Evolutionary conservation across 2,797 vertebrate species (phyloP).

Genomic region (Astyanax mexicanus): DNA sequence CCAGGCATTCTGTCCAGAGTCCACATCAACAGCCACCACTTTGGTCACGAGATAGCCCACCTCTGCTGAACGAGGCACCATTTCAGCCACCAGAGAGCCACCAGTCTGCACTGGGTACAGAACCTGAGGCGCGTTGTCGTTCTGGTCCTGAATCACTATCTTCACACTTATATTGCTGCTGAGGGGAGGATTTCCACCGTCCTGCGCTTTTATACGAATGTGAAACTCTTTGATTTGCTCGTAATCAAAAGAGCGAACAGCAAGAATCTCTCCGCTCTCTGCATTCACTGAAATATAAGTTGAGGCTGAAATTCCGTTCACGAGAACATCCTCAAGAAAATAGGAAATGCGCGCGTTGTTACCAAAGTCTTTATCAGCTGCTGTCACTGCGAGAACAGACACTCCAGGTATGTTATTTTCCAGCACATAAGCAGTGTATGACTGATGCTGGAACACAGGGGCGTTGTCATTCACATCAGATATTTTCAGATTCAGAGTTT

Average conservation of each 20-base stretch:
- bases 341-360: slow-evolving; percentile 71
- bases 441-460: slow-evolving; percentile 64
- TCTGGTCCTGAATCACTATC: slow-evolving; percentile 65
- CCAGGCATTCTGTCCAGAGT: slow-evolving; percentile 71
- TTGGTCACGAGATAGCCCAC: slow-evolving; percentile 76
- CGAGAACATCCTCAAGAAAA: slow-evolving; percentile 64
- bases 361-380: slow-evolving; percentile 60
- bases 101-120: slow-evolving; percentile 61
- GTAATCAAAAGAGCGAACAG: slow-evolving; percentile 75
- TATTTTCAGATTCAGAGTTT: slow-evolving; percentile 57
- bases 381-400: slow-evolving; percentile 59
- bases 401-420: slow-evolving; percentile 67
- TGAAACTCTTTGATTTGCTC: slow-evolving; percentile 77
- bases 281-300: slow-evolving; percentile 69
- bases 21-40: slow-evolving; percentile 65
- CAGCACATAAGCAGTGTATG: slow-evolving; percentile 65
- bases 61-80: slow-evolving; percentile 52
- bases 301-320: slow-evolving; percentile 56
- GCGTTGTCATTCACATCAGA: slow-evolving; percentile 73
- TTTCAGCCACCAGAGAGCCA: slow-evolving; percentile 57
- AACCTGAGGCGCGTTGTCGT: slow-evolving; percentile 67
- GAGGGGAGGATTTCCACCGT: slow-evolving; percentile 66
- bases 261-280: slow-evolving; percentile 64
- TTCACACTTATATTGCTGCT: slow-evolving; percentile 52
- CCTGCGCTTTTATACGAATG: slow-evolving; percentile 70